Conservation (phyloP, 2,113 vertebrate species). For the Carettochelys insculpta region DNA sequence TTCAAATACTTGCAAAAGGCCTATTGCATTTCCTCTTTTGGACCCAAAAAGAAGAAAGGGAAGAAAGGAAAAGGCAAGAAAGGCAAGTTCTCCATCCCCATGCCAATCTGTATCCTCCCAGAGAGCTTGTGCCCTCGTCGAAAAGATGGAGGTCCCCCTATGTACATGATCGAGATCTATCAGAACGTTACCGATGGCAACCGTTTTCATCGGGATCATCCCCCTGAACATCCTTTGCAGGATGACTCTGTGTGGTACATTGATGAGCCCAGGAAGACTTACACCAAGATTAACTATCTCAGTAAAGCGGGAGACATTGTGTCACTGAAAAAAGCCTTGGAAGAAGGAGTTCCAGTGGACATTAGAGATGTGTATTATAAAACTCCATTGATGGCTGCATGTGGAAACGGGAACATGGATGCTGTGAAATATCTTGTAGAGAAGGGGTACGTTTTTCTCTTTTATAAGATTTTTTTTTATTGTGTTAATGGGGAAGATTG, state of each 20-base stretch:
- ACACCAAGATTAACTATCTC: constrained; percentile 83
- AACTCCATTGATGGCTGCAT: constrained; percentile 91
- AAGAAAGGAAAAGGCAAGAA: constrained; percentile 73
- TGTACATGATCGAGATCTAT: constrained; percentile 85
- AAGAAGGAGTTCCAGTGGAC: constrained; percentile 85
- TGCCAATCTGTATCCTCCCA: constrained; percentile 85
- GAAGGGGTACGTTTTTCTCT: constrained; percentile 79
- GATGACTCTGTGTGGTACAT: constrained; percentile 92
- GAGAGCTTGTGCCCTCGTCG: constrained; percentile 45
- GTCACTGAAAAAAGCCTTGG: constrained; percentile 88
- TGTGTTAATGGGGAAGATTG: background rate
- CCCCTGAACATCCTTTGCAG: constrained; percentile 83
- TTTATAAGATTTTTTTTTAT: background rate
- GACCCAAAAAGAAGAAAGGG: constrained; percentile 76
- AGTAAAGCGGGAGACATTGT: constrained; percentile 84
- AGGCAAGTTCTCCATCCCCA: constrained; percentile 74
- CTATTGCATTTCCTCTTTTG: constrained; percentile 80
- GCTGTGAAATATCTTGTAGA: constrained; percentile 85
- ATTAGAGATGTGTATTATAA: constrained; percentile 88
- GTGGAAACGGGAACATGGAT: constrained; percentile 83
- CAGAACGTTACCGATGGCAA: constrained; percentile 68
- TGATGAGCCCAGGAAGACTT: constrained; percentile 78
- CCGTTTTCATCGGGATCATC: constrained; percentile 75
- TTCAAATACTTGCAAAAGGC: constrained; percentile 84
- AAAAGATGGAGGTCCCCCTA: constrained; percentile 82